Percentiles rank a stretch among this genome's conserved stretches.
Conservation (phyloP, 2,797 vertebrate species). For the Micromesistius poutassou region DNA sequence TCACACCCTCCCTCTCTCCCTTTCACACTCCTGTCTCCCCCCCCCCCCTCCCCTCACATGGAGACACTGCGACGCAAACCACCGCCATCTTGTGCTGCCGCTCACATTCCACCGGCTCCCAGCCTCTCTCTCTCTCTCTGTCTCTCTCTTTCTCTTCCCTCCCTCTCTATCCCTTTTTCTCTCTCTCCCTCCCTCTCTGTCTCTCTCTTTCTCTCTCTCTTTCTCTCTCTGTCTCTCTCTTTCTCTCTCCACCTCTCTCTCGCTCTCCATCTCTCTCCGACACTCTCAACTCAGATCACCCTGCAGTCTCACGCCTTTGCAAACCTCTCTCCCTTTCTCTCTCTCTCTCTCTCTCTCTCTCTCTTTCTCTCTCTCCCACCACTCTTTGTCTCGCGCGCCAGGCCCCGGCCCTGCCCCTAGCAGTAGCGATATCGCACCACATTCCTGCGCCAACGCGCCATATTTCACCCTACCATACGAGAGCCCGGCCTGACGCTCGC, state of each 20-base stretch:
- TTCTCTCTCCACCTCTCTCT: too few species aligned
- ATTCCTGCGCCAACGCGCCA: background rate
- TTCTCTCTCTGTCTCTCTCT: too few species aligned
- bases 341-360: background rate
- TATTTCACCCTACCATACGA: background rate
- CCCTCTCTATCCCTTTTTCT: background rate
- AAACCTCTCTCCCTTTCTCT: background rate
- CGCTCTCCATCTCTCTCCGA: too few species aligned
- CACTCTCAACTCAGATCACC: too few species aligned
- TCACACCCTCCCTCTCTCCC: constrained; percentile 35
- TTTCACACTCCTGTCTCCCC: background rate
- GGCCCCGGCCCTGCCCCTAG: constrained; percentile 1
- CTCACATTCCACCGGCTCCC: constrained; percentile 48
- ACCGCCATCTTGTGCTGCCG: constrained; percentile 69
- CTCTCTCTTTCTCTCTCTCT: too few species aligned
- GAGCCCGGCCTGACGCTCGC: background rate
- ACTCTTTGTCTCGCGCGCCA: background rate
- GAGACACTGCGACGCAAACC: constrained; percentile 57
- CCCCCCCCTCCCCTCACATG: constrained; percentile 38
- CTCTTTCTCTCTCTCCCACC: background rate
- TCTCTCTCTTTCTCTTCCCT: background rate
- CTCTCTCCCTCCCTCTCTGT: background rate
- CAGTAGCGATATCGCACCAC: background rate
- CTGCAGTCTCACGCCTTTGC: background rate
- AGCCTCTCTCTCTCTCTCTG: background rate